Percentiles rank a stretch among this genome's conserved stretches.
Conservation (phyloP, 2,888 invertebrate species). For the Clivina fossor region DNA sequence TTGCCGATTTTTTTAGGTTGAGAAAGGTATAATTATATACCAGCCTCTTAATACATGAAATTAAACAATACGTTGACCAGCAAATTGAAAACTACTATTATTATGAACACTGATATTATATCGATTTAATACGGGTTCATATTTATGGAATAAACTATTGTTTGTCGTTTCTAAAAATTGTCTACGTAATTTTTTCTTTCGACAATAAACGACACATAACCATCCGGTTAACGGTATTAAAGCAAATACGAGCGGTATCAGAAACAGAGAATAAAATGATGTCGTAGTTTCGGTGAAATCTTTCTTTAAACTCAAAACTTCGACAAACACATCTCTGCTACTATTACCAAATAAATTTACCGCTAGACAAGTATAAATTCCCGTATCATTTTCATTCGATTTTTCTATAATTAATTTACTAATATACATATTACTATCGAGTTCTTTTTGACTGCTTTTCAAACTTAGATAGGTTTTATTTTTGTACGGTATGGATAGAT, state of each 20-base stretch:
- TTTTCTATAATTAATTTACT: constrained; percentile 49
- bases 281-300: constrained; percentile 38
- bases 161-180: constrained; percentile 8
- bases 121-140: constrained; percentile 17
- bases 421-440: constrained; percentile 40
- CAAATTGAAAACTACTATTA: constrained; percentile 6
- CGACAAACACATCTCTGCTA: constrained; percentile 42
- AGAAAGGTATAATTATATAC: neutral
- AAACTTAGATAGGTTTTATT: constrained; percentile 25
- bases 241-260: constrained; percentile 48
- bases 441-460: constrained; percentile 19
- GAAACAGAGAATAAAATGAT: constrained; percentile 47
- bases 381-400: constrained; percentile 46
- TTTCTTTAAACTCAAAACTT: constrained; percentile 37
- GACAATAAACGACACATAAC: constrained; percentile 47
- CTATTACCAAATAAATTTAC: constrained; percentile 47
- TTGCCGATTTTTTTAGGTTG: too few relatives aligned
- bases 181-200: constrained; percentile 40
- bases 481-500: constrained; percentile 1
- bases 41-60: neutral
- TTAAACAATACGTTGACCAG: constrained; percentile 18
- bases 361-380: constrained; percentile 49
- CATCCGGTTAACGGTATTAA: constrained; percentile 47
- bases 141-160: constrained; percentile 12
- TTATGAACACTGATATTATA: constrained; percentile 10